Evolutionary conservation across 2,113 vertebrate genomes (phyloP).

Genomic region (Mola mola): DNA sequence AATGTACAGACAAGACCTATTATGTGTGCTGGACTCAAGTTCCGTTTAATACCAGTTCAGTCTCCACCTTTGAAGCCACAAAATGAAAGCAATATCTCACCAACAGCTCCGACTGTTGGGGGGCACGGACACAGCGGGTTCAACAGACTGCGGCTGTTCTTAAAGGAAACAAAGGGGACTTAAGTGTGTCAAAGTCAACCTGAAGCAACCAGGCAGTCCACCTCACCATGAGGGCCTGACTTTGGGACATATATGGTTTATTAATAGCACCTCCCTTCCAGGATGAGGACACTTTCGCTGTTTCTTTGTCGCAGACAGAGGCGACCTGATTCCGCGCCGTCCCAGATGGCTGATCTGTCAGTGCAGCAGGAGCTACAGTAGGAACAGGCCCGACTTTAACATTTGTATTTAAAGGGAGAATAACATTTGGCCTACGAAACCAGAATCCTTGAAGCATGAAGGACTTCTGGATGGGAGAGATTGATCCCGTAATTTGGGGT

Average conservation of each 20-base stretch:
- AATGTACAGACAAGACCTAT: constrained; percentile 22
- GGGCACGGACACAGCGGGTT: neutral
- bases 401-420: too few species aligned
- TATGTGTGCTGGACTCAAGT: constrained; percentile 1
- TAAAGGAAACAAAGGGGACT: constrained; percentile 60
- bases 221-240: constrained; percentile 74
- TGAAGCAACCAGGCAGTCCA: constrained; percentile 59
- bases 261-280: constrained; percentile 82
- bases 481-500: too few species aligned
- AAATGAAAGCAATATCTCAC: constrained; percentile 35
- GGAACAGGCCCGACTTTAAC: neutral
- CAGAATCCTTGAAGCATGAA: too few species aligned
- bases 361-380: constrained; percentile 35
- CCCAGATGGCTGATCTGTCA: constrained; percentile 71
- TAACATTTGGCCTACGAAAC: too few species aligned
- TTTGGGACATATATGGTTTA: constrained; percentile 76
- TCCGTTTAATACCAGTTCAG: constrained; percentile 22
- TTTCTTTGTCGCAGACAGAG: constrained; percentile 70
- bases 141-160: constrained; percentile 34
- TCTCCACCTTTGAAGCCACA: constrained; percentile 11
- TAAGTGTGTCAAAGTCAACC: constrained; percentile 82
- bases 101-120: constrained; percentile 1
- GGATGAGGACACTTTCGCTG: constrained; percentile 73
- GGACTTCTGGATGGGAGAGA: too few species aligned
- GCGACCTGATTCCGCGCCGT: constrained; percentile 81